phyloP scores from a whole-genome alignment of 2,113 vertebrate species.

The Euleptes europaea region DNA sequence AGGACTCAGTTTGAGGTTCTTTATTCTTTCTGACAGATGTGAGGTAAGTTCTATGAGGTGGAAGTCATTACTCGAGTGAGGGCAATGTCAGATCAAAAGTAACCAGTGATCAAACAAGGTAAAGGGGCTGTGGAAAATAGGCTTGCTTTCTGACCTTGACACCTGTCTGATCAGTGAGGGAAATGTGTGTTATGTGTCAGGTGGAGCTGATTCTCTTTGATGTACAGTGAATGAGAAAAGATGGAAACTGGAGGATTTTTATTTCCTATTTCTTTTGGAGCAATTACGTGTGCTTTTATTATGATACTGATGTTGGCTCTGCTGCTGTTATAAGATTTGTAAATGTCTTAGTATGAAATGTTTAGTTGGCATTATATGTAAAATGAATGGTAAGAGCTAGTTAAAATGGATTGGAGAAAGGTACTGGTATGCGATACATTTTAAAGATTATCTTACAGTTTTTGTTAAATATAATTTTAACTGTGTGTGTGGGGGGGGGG shows the following conservation, averaged over 20 bases:
- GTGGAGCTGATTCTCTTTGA: constrained; percentile 80
- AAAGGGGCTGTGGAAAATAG: constrained; percentile 78
- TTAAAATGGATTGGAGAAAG: not conserved
- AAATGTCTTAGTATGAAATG: constrained; percentile 26
- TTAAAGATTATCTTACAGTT: not conserved
- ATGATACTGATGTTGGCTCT: constrained; percentile 35
- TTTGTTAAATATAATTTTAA: not conserved
- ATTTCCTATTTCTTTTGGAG: constrained; percentile 62
- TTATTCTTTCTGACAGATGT: constrained; percentile 86
- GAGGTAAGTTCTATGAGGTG: constrained; percentile 76
- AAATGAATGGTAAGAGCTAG: not conserved
- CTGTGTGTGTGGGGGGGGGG: not conserved
- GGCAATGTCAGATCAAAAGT: constrained; percentile 85
- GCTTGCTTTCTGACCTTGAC: constrained; percentile 79
- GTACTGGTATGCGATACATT: not conserved
- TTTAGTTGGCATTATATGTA: constrained; percentile 18
- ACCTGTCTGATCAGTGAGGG: constrained; percentile 78
- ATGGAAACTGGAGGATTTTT: constrained; percentile 68
- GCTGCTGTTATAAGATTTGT: constrained; percentile 19
- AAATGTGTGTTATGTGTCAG: constrained; percentile 74
- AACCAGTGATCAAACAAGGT: constrained; percentile 81
- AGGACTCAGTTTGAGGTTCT: constrained; percentile 81
- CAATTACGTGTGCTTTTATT: constrained; percentile 59
- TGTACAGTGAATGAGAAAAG: constrained; percentile 69
- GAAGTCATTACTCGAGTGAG: constrained; percentile 81